Evolutionary conservation across 2,113 vertebrate genomes (phyloP).

Genomic region (Harpagus bidentatus): DNA sequence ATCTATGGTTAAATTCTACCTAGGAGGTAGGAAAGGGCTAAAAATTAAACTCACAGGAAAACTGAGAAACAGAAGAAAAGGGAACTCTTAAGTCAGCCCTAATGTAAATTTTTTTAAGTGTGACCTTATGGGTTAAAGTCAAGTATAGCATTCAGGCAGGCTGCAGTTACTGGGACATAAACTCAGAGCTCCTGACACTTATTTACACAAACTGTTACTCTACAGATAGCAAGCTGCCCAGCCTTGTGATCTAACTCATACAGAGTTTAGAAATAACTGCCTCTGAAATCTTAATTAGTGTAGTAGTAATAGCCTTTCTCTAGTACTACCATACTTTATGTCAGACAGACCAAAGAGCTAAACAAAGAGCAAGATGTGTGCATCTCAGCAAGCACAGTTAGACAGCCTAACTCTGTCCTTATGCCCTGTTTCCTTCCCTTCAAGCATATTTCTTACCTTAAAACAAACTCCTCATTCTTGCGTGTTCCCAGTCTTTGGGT

Average conservation of each 20-base stretch:
- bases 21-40: not conserved
- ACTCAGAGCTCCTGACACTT: not conserved
- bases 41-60: not conserved
- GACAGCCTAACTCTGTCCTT: not conserved
- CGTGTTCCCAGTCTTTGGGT: accelerated
- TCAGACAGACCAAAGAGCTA: not conserved
- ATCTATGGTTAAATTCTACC: not conserved
- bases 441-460: not conserved
- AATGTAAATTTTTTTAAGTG: not conserved
- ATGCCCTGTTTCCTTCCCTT: not conserved
- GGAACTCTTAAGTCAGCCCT: not conserved
- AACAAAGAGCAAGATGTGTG: not conserved
- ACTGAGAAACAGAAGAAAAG: not conserved
- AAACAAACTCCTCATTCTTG: not conserved
- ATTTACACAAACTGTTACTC: not conserved
- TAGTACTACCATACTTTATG: not conserved
- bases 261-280: not conserved
- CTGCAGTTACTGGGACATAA: not conserved
- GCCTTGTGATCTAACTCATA: not conserved
- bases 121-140: not conserved
- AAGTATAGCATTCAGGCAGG: not conserved
- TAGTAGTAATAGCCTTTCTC: not conserved
- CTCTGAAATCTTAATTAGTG: not conserved
- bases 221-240: not conserved
- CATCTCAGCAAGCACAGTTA: not conserved